A percentile compares a stretch with the other conserved stretches of the same genome.
Conservation (phyloP, 2,797 vertebrate genomes). For the Etheostoma perlongum region DNA sequence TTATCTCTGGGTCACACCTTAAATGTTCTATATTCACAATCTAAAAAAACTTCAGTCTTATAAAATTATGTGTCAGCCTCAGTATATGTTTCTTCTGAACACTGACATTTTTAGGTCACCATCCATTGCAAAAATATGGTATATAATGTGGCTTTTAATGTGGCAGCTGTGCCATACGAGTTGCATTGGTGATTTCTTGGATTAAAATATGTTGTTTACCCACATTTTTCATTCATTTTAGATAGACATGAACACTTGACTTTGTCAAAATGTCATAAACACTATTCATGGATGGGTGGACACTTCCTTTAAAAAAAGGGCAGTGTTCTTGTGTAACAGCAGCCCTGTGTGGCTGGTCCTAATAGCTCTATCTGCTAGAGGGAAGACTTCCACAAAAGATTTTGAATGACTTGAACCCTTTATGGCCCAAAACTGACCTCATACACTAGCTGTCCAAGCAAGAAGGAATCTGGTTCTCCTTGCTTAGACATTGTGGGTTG, state of each 20-base stretch:
- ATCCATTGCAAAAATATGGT: constrained; percentile 1
- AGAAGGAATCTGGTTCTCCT: constrained; percentile 27
- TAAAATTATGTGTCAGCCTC: constrained; percentile 31
- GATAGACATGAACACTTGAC: neutral
- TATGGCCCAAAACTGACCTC: constrained; percentile 48
- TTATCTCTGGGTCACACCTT: constrained; percentile 32
- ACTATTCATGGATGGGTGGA: constrained; percentile 5
- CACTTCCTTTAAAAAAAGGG: constrained; percentile 22
- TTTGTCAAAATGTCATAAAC: constrained; percentile 27
- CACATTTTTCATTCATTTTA: constrained; percentile 15
- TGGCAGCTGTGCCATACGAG: constrained; percentile 16
- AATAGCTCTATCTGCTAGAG: constrained; percentile 47
- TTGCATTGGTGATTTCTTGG: constrained; percentile 22
- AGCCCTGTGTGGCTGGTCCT: constrained; percentile 59
- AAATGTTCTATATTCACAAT: constrained; percentile 21
- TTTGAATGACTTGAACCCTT: constrained; percentile 64
- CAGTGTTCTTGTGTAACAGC: constrained; percentile 72
- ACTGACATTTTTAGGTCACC: constrained; percentile 26
- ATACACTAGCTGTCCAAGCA: constrained; percentile 32
- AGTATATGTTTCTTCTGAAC: constrained; percentile 19
- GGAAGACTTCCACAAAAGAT: constrained; percentile 63
- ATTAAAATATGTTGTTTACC: constrained; percentile 24
- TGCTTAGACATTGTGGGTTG: constrained; percentile 28
- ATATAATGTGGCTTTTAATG: constrained; percentile 15
- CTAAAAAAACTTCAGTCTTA: constrained; percentile 21